Evolutionary conservation across 1,140 invertebrate genomes (phyloP).

Genomic region (Dermatophagoides farinae): DNA sequence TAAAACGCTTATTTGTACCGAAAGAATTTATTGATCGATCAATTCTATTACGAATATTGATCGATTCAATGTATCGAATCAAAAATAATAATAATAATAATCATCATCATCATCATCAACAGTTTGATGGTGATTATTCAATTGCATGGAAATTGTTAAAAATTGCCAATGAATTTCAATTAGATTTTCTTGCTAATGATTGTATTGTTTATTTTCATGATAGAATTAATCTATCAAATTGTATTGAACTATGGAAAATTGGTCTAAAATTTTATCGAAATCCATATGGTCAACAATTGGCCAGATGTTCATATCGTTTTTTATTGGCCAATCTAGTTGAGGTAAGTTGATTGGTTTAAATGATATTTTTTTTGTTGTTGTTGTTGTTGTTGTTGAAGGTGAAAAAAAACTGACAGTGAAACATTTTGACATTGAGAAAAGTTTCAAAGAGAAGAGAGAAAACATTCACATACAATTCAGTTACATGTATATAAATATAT

Average conservation of each 20-base stretch:
- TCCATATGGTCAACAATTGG: not conserved
- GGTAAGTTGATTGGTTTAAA: too few relatives aligned
- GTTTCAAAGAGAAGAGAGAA: too few relatives aligned
- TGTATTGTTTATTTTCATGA: not conserved
- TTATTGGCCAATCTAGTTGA: not conserved
- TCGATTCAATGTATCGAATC: not conserved
- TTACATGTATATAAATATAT: too few relatives aligned
- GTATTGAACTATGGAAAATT: not conserved
- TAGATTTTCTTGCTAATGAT: not conserved
- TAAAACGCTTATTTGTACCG: too few relatives aligned
- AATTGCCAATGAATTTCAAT: not conserved
- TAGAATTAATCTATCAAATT: not conserved
- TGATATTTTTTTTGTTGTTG: not conserved
- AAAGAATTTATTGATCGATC: too few relatives aligned
- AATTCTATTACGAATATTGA: not conserved
- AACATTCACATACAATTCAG: too few relatives aligned
- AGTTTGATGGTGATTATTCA: not conserved
- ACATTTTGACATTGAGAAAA: too few relatives aligned
- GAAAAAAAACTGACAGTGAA: too few relatives aligned
- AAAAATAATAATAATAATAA: too few relatives aligned
- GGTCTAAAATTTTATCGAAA: not conserved
- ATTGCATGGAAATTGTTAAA: not conserved
- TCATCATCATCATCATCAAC: not conserved
- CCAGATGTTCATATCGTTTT: not conserved
- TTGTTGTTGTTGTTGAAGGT: too few relatives aligned